A percentile compares a stretch with the other conserved stretches of the same genome.
Conservation (phyloP, 2,113 vertebrate genomes). For the Picathartes gymnocephalus region DNA sequence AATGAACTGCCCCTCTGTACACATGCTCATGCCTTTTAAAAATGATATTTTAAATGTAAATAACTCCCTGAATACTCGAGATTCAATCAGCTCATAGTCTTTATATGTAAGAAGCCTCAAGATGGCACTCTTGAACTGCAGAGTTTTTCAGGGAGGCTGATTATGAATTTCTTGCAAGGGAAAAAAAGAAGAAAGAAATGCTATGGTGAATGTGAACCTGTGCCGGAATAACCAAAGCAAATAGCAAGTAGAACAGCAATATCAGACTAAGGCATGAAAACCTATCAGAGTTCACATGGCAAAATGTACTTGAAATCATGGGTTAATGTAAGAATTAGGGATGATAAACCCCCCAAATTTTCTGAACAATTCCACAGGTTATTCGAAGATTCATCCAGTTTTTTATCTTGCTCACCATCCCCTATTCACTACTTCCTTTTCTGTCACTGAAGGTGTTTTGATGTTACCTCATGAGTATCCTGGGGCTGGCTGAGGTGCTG, state of each 20-base stretch:
- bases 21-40: neutral
- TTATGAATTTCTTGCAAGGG: neutral
- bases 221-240: neutral
- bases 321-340: neutral
- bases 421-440: neutral
- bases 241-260: neutral
- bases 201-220: neutral
- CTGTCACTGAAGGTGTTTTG: neutral
- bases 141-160: conserved; percentile 32
- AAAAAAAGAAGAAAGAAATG: neutral
- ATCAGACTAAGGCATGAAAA: neutral
- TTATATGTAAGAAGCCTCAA: conserved; percentile 65
- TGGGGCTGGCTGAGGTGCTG: neutral
- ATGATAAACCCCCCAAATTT: neutral
- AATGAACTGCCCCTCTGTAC: neutral
- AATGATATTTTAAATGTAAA: neutral
- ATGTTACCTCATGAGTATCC: neutral
- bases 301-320: neutral
- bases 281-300: neutral
- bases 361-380: neutral
- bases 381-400: neutral
- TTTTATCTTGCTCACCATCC: neutral
- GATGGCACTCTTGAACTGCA: conserved; percentile 77
- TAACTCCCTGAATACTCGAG: neutral
- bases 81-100: neutral